phyloP scores from a whole-genome alignment of 2,888 invertebrate genomes.

The Dolichomitus sp. region DNA sequence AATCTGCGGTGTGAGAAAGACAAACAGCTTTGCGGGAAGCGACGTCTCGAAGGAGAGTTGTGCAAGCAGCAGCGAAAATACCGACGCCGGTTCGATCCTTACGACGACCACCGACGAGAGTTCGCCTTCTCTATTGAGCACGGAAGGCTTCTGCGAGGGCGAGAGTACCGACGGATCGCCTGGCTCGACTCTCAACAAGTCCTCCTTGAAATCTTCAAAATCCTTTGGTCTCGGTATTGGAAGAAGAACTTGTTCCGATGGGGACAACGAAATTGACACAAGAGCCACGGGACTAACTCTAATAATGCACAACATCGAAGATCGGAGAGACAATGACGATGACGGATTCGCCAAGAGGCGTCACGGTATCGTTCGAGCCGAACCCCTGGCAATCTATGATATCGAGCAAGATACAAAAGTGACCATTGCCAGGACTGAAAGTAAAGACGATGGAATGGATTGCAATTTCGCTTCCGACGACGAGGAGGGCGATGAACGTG shows the following conservation, averaged over 20 bases:
- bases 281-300: slow-evolving; percentile 55
- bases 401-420: slow-evolving; percentile 43
- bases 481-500: slow-evolving; percentile 75
- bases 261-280: slow-evolving; percentile 69
- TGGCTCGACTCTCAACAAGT: slow-evolving; percentile 82
- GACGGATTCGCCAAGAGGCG: slow-evolving; percentile 60
- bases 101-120: slow-evolving; percentile 89
- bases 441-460: slow-evolving; percentile 84
- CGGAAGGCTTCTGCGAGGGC: slow-evolving; percentile 85
- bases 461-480: slow-evolving; percentile 83
- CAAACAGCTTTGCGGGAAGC: slow-evolving; percentile 83
- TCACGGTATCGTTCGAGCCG: slow-evolving; percentile 61
- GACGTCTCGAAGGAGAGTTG: slow-evolving; percentile 87
- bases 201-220: slow-evolving; percentile 68
- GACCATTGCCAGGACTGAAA: slow-evolving; percentile 78
- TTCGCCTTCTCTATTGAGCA: slow-evolving; percentile 81
- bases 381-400: slow-evolving; percentile 62
- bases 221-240: slow-evolving; percentile 9
- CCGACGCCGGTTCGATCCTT: slow-evolving; percentile 89
- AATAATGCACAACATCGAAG: slow-evolving; percentile 30
- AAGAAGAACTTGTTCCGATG: slow-evolving; percentile 67
- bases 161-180: slow-evolving; percentile 84
- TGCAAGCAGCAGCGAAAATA: slow-evolving; percentile 90
- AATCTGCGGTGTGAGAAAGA: slow-evolving; percentile 79
- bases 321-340: slow-evolving; percentile 63